Conservation (phyloP, 1,140 invertebrate species). For the Drosophila triauraria region DNA sequence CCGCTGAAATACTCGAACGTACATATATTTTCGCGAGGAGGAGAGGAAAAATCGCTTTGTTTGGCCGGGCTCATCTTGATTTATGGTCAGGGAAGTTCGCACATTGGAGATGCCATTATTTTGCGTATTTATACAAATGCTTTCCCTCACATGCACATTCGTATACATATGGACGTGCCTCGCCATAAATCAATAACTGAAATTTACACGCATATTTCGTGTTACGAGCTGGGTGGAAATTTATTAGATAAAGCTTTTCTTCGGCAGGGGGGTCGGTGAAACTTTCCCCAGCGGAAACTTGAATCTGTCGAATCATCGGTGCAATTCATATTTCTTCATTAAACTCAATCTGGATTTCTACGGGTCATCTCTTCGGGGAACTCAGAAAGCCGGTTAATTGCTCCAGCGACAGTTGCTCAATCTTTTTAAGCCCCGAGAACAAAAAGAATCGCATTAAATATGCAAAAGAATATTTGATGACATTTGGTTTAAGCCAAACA, state of each 20-base stretch:
- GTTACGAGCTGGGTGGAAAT: slow-evolving; percentile 70
- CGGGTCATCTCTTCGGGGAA: slow-evolving; percentile 24
- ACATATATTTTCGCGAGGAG: slow-evolving; percentile 22
- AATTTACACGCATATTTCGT: slow-evolving; percentile 83
- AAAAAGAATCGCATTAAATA: no score
- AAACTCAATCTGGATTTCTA: slow-evolving; percentile 32
- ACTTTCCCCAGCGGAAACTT: slow-evolving; percentile 34
- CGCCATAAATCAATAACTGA: slow-evolving; percentile 79
- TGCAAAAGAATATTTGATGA: no score
- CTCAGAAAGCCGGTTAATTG: slow-evolving; percentile 38
- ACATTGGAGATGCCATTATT: slow-evolving; percentile 79
- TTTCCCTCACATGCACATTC: slow-evolving; percentile 14
- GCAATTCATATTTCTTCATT: slow-evolving; percentile 52
- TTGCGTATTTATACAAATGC: slow-evolving; percentile 81
- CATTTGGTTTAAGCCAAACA: no score
- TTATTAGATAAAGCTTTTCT: slow-evolving; percentile 65
- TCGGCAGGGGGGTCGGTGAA: neutral
- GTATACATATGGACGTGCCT: slow-evolving; percentile 27
- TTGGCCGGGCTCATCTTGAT: slow-evolving; percentile 75
- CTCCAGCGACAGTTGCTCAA: slow-evolving; percentile 1
- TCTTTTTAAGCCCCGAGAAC: no score
- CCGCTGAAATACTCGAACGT: slow-evolving; percentile 8
- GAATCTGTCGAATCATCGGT: slow-evolving; percentile 46
- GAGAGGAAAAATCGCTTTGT: slow-evolving; percentile 61
- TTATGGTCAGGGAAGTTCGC: slow-evolving; percentile 81